These are phyloP conservation scores for Pantherophis guttatus DNA, from an alignment of 2,113 vertebrate species.

Conservation along the genomic window DNA sequence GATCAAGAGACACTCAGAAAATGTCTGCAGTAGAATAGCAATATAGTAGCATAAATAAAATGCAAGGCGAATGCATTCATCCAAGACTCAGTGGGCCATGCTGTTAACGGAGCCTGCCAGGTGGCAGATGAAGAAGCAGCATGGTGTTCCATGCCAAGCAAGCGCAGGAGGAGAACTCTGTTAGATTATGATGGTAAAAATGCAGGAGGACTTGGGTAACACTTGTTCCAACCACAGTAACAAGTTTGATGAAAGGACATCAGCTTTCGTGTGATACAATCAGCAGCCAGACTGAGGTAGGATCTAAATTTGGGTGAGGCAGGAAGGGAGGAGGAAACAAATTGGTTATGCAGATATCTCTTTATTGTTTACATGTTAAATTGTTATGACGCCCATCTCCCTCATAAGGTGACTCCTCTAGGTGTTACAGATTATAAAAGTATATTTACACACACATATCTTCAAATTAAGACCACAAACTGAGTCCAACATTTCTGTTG, in stretches of 20 bases:
- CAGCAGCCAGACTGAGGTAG: background rate
- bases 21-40: background rate
- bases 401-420: too few relatives aligned
- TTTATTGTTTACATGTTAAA: background rate
- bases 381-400: background rate
- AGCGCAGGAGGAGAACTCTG: background rate
- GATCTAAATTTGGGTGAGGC: background rate
- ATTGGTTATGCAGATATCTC: background rate
- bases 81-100: background rate
- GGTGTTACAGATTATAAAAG: background rate
- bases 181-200: background rate
- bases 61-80: background rate
- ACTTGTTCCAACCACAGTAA: background rate
- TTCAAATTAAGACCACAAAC: too few relatives aligned
- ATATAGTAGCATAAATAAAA: background rate
- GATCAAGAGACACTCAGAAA: background rate
- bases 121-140: background rate
- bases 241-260: background rate
- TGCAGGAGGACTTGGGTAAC: background rate
- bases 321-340: background rate
- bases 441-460: too few relatives aligned
- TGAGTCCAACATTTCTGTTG: background rate
- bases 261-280: background rate
- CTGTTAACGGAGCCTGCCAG: background rate
- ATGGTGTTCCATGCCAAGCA: background rate